Conservation (phyloP, 2,888 invertebrate species). For the Taphrorychus bicolor region DNA sequence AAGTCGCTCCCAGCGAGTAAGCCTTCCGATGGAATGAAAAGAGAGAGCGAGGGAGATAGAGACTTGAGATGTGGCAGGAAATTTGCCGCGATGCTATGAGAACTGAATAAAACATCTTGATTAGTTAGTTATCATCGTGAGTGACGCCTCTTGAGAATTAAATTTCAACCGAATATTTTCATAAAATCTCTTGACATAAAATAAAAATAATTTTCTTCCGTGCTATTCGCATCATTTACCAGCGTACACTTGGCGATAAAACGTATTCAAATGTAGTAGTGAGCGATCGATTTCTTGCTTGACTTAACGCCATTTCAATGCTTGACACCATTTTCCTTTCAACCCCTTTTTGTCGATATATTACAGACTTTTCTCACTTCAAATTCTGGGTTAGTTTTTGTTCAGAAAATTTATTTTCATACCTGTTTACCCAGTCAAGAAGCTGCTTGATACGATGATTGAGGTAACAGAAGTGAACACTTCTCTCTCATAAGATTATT, state of each 20-base stretch:
- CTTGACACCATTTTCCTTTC: background rate
- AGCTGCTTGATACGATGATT: background rate
- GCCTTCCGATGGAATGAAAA: background rate
- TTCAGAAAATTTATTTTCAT: background rate
- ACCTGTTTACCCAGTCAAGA: no score
- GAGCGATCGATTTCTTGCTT: background rate
- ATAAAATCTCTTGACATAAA: no score
- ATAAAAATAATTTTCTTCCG: no score
- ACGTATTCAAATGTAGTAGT: background rate
- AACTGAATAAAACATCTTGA: background rate
- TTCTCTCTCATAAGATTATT: no score
- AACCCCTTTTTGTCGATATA: background rate
- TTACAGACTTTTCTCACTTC: background rate
- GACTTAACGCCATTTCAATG: background rate
- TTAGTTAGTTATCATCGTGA: no score
- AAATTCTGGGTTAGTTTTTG: background rate
- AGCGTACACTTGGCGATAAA: background rate
- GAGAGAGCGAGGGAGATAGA: no score
- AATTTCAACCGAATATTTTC: no score
- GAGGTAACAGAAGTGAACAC: no score
- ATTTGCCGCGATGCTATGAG: background rate
- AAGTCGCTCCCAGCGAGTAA: background rate
- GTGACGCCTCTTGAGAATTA: no score
- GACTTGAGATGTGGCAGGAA: conserved; percentile 1
- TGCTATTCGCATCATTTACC: no score